Evolutionary conservation across 2,888 invertebrate genomes (phyloP).

Genomic region (Apamea monoglypha): DNA sequence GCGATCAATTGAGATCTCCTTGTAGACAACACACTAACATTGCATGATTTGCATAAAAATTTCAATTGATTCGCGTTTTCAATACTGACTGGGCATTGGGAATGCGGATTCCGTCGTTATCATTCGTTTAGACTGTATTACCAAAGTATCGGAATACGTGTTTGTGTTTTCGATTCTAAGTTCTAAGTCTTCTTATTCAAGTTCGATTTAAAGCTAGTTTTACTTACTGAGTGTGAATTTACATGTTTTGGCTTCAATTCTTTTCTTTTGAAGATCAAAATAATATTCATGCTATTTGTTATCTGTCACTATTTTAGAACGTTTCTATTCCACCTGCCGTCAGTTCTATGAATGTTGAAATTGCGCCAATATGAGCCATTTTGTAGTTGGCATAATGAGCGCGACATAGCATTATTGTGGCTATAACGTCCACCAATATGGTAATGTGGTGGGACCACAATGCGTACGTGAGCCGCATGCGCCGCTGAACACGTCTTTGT

Average conservation of each 20-base stretch:
- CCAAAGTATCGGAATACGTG: constrained; percentile 1
- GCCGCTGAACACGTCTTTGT: constrained; percentile 36
- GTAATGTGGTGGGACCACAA: constrained; percentile 65
- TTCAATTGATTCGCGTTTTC: constrained; percentile 30
- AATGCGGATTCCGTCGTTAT: constrained; percentile 24
- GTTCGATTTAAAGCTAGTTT: background rate
- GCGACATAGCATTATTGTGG: constrained; percentile 59
- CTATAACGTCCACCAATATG: constrained; percentile 60
- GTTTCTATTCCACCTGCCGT: constrained; percentile 27
- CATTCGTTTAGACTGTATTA: constrained; percentile 14
- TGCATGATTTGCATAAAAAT: constrained; percentile 33
- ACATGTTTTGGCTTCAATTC: background rate
- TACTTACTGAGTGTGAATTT: background rate
- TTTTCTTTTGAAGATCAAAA: background rate
- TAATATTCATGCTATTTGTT: background rate
- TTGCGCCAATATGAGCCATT: constrained; percentile 56
- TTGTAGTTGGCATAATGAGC: constrained; percentile 60
- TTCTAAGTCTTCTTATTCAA: background rate
- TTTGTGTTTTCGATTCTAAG: constrained; percentile 26
- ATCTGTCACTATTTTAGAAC: constrained; percentile 14
- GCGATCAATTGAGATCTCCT: constrained; percentile 2
- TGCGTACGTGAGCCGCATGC: constrained; percentile 66
- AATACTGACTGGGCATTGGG: constrained; percentile 21
- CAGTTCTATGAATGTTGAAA: constrained; percentile 47
- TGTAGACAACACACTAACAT: constrained; percentile 21